A percentile compares a stretch with the other conserved stretches of the same genome.
phyloP scores from a whole-genome alignment of 2,113 vertebrate genomes.

The Orycteropus afer region DNA sequence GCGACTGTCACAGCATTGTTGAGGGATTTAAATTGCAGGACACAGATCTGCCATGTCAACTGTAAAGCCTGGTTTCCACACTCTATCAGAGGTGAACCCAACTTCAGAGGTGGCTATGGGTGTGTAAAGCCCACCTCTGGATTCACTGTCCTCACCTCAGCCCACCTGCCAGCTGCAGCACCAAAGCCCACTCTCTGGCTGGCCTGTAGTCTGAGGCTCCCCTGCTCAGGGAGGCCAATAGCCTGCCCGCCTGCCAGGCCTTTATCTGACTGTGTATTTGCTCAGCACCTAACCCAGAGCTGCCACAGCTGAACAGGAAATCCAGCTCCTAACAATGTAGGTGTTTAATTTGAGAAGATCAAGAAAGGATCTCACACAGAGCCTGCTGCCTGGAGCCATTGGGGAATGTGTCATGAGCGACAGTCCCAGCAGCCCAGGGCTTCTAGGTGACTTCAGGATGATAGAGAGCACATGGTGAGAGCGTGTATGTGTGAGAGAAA shows the following conservation, averaged over 20 bases:
- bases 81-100: not conserved
- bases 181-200: not conserved
- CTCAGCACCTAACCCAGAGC: not conserved
- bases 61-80: not conserved
- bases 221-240: not conserved
- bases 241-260: not conserved
- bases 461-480: not conserved
- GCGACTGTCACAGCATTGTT: not conserved
- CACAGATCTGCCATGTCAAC: not conserved
- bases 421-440: accelerated
- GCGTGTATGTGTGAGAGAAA: too few relatives aligned
- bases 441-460: accelerated
- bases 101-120: too few relatives aligned
- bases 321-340: not conserved
- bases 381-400: accelerated
- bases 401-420: not conserved
- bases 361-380: not conserved
- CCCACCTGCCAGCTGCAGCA: not conserved
- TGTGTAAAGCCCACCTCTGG: not conserved
- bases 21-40: not conserved
- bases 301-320: not conserved
- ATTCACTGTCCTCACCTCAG: not conserved
- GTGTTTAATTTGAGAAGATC: not conserved
- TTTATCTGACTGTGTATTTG: not conserved
- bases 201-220: not conserved